Percentiles rank a stretch among this genome's conserved stretches.
These are phyloP conservation scores for Oreochromis mossambicus DNA, from an alignment of 2,797 vertebrate genomes.

Conservation along the genomic window DNA sequence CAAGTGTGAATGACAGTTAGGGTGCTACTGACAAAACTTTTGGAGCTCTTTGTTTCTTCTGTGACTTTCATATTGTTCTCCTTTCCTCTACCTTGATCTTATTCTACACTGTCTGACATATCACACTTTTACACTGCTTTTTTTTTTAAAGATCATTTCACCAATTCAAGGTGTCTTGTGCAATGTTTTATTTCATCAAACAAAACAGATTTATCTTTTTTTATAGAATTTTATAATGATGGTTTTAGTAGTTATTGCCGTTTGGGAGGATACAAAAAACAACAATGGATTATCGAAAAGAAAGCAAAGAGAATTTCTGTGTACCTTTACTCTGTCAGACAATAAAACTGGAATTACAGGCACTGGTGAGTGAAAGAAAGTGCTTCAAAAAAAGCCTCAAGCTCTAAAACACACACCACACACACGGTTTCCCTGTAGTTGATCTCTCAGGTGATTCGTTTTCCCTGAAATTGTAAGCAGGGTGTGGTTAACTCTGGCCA, in stretches of 20 bases:
- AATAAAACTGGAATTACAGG: conserved; percentile 34
- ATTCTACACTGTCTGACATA: not conserved
- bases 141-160: not conserved
- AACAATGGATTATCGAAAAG: not conserved
- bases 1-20: not conserved
- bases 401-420: not conserved
- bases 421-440: not conserved
- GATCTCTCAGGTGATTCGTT: not conserved
- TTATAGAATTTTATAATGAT: not conserved
- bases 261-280: not conserved
- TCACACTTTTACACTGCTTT: not conserved
- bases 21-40: not conserved
- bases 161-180: not conserved
- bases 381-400: not conserved
- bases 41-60: not conserved
- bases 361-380: not conserved
- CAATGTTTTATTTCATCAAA: not conserved
- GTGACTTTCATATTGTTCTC: not conserved
- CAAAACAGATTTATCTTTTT: not conserved
- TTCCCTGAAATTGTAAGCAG: conserved; percentile 11
- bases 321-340: not conserved
- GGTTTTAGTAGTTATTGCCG: not conserved
- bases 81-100: not conserved
- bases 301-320: not conserved
- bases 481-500: conserved; percentile 59